Conservation (phyloP, 2,113 vertebrate species). For the western clawed frog (Xenopus tropicalis) region DNA sequence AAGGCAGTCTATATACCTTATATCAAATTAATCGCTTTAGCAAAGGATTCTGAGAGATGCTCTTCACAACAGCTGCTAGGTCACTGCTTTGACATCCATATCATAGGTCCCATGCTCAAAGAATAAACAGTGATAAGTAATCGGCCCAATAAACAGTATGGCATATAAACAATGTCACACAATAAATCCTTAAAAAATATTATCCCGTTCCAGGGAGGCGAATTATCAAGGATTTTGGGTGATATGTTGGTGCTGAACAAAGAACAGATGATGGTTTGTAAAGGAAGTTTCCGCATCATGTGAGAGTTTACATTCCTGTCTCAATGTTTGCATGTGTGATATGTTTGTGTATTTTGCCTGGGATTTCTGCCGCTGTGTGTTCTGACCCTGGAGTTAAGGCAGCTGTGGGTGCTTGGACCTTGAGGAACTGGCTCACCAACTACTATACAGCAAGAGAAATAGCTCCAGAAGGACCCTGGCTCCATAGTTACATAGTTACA, state of each 20-base stretch:
- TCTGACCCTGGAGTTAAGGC: constrained; percentile 42
- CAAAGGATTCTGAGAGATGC: too few relatives aligned
- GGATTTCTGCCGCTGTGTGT: constrained; percentile 39
- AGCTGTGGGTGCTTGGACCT: constrained; percentile 29
- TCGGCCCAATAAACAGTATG: neutral
- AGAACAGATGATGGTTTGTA: constrained; percentile 34
- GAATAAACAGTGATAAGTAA: neutral
- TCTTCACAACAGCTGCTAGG: neutral
- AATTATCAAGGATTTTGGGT: neutral
- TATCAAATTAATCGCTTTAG: too few relatives aligned
- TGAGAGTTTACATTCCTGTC: constrained; percentile 37
- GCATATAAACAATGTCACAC: constrained; percentile 1
- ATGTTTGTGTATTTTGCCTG: constrained; percentile 40
- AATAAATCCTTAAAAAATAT: constrained; percentile 1
- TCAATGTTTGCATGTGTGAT: constrained; percentile 32
- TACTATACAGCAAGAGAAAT: constrained; percentile 1
- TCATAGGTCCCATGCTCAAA: neutral
- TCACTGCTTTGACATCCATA: neutral
- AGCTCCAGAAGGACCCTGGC: neutral
- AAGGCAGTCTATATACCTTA: too few relatives aligned
- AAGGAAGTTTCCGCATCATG: constrained; percentile 17
- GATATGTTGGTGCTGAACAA: constrained; percentile 12
- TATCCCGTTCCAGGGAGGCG: neutral
- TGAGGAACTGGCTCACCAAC: neutral
- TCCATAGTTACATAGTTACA: too few relatives aligned